Percentiles rank a stretch among this genome's conserved stretches.
Conservation (phyloP, 1,140 invertebrate species). For the Leptopilina boulardi region DNA sequence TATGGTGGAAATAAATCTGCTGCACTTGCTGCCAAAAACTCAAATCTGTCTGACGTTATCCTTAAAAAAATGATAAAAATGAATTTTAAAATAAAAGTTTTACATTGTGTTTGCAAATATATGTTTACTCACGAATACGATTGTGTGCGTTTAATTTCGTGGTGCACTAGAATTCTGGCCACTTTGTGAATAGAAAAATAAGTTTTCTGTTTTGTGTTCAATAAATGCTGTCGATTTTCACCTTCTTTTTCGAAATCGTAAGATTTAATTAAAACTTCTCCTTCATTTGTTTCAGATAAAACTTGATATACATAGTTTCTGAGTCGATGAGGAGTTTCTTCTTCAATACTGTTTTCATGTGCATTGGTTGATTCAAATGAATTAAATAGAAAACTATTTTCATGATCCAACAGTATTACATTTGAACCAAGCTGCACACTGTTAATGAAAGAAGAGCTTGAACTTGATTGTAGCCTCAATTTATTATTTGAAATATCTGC, state of each 20-base stretch:
- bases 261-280: neutral
- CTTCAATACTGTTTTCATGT: too few relatives aligned
- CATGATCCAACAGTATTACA: neutral
- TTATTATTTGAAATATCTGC: neutral
- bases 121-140: neutral
- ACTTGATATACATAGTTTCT: neutral
- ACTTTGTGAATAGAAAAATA: neutral
- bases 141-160: neutral
- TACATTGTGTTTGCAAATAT: neutral
- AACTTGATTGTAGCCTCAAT: neutral
- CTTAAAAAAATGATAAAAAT: neutral
- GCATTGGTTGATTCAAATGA: neutral
- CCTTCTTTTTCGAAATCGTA: neutral
- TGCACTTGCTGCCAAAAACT: neutral
- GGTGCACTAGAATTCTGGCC: neutral
- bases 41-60: neutral
- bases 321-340: neutral
- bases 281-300: neutral
- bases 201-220: neutral
- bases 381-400: neutral
- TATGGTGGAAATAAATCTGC: slow-evolving; percentile 1
- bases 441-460: neutral
- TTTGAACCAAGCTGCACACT: neutral
- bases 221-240: neutral
- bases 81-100: neutral